These are phyloP conservation scores for Megamerina dolium DNA, from an alignment of 2,888 invertebrate species.

Conservation along the genomic window DNA sequence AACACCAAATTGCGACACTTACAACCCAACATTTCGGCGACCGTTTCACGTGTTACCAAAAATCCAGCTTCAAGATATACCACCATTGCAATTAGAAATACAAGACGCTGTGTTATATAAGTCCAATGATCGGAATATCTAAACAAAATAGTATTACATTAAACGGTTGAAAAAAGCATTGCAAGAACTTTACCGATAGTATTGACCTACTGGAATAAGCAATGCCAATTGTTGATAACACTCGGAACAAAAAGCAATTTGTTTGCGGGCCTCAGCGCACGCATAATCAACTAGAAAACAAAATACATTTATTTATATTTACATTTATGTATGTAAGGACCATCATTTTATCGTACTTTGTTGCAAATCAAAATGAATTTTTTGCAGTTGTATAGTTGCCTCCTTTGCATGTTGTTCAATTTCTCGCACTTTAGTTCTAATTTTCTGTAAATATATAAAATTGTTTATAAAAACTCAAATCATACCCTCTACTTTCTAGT, in stretches of 20 bases:
- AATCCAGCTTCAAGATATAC: conserved; percentile 75
- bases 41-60: conserved; percentile 66
- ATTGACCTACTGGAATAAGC: conserved; percentile 69
- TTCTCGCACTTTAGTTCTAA: conserved; percentile 51
- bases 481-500: too few relatives aligned
- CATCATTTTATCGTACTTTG: conserved; percentile 57
- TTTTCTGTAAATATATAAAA: conserved; percentile 28
- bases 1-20: conserved; percentile 35
- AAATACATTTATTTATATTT: too few relatives aligned
- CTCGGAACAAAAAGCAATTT: conserved; percentile 60
- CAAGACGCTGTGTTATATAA: conserved; percentile 71
- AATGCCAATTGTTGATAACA: conserved; percentile 60
- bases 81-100: conserved; percentile 70
- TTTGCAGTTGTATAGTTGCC: conserved; percentile 71
- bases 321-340: too few relatives aligned
- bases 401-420: conserved; percentile 74
- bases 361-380: conserved; percentile 70
- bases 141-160: conserved; percentile 7
- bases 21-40: conserved; percentile 75
- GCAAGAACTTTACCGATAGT: conserved; percentile 59
- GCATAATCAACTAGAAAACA: conserved; percentile 54
- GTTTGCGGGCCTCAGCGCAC: conserved; percentile 58
- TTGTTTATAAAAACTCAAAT: too few relatives aligned
- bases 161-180: neutral
- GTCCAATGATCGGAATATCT: conserved; percentile 85